Conservation (phyloP, 1,140 invertebrate genomes). For the Mycetomoellerius zeteki region DNA sequence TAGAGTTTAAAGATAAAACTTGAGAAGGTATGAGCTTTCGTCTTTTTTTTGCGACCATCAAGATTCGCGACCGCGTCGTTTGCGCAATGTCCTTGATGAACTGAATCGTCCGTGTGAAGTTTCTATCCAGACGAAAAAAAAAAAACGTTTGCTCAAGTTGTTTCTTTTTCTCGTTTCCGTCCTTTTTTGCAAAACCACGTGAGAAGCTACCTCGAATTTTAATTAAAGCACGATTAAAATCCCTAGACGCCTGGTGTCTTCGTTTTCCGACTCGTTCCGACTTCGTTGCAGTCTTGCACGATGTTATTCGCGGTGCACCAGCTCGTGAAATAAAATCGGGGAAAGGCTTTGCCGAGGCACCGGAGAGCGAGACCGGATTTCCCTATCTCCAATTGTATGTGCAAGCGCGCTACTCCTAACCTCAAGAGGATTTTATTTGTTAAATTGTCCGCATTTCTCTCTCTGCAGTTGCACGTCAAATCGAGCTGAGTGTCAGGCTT, state of each 20-base stretch:
- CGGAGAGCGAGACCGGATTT: constrained; percentile 48
- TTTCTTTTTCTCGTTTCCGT: constrained; percentile 8
- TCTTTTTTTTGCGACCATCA: neutral
- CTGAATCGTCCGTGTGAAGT: neutral
- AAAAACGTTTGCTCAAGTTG: neutral
- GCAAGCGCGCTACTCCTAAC: neutral
- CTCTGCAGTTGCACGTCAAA: constrained; percentile 12
- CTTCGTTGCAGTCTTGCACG: constrained; percentile 27
- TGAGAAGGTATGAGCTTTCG: neutral
- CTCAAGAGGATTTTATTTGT: constrained; percentile 47
- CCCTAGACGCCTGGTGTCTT: constrained; percentile 16
- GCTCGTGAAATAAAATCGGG: constrained; percentile 62
- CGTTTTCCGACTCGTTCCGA: neutral
- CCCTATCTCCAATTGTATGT: constrained; percentile 39
- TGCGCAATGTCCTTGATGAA: neutral
- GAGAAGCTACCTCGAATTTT: constrained; percentile 55
- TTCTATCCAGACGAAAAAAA: constrained; percentile 16
- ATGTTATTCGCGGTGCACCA: constrained; percentile 36
- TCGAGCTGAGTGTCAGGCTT: constrained; percentile 14
- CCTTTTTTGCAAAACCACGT: neutral
- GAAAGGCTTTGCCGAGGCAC: constrained; percentile 50
- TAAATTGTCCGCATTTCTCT: constrained; percentile 50
- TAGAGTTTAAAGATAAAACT: neutral
- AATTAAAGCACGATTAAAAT: constrained; percentile 60
- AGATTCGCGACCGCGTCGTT: neutral